Evolutionary conservation across 1,140 invertebrate genomes (phyloP), one percentile per base, ranked within the genome.

Genomic region (Megalonaias nervosa): DNA sequence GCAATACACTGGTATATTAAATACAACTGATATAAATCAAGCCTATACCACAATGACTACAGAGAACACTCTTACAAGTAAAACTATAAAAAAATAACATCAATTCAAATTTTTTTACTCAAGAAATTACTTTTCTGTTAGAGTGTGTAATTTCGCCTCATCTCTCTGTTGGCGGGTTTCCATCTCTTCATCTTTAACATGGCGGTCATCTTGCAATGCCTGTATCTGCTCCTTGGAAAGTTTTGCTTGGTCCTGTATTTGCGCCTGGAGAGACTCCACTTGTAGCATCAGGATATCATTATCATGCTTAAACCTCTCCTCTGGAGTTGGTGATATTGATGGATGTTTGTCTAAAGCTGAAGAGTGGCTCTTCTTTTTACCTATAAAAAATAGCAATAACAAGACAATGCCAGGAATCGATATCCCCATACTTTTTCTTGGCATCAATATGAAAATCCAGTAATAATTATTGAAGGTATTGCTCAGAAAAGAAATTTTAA

Each of bases 171-270:
- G 74, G 21, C 89, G 79, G 11, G 90, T 87, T 71, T 91, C 89
- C 74, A 82, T 83, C 75, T 91, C 91, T 74, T 91, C 89, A 31
- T 87, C 86, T 66, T 89, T 89, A 2, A 90, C 88, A 58, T 86
- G 78, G 3, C 89, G 71, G 64, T 91, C 91, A 68, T 90, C 89
- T 66, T 90, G 67, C 69, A 91, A 65, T 16, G 88, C 88, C 21
- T 91, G 76, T 9, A 87, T 72, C 75, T 90, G 89, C 66, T 91
- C 90, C 66, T 90, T 91, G 55, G 86, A 84, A 38, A 90, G 74
- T 78, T 89, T 89, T 2, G 89, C 86, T 69, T 91, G 90, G 71
- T 90, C 89, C 70, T 89, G 86, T 57, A 91, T 79, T 80, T 91
- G 90, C 13, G 88, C 82, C 74, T 91, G 89, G 15, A 91, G 79